Base-by-base conservation (phyloP, 2,797 vertebrate species). In the Girardinus metallicus region DNA sequence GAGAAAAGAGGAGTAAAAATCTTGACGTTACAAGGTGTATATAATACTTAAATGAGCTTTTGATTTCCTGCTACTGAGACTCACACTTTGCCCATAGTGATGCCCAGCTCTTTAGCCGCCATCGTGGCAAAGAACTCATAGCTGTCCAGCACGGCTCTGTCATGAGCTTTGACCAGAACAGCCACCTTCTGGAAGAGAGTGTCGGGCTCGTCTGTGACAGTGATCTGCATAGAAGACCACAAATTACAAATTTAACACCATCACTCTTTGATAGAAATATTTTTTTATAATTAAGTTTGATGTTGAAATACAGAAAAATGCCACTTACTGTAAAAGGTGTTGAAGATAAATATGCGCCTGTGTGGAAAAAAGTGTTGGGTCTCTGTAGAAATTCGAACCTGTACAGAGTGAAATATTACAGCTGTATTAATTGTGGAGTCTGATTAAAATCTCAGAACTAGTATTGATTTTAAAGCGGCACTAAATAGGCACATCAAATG, bases 81-180 rank as follows among this genome's bases (percentile, higher is more conserved):
- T 97, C 93, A 99, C 99, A 98, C 95, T 94, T 95, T 96, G 86
- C 93, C 93, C 83, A 99, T 26, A 71, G 87, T 95, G 80, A 99
- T 92, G 46, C 96, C 97, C 80, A 99, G 96, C 91, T 98, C 97
- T 86, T 97, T 93, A 51, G 99, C 99, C 79, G 98, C 96, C 92
- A 97, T 94, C 47, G 96, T 94, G 3, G 95, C 96, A 72, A 99
- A 99, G 80, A 96, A 97, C 84, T 99, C 97, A 1, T 98, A 99
- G 91, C 99, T 99, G 93, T 99, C 96, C 94, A 99, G 89, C 36
- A 99, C 98, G 1, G 97, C 89, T 80, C 83, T 95, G 92, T 99
- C 98, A 0, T 99, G 98, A 84, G 97, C 95, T 95, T 99, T 99
- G 77, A 98, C 97, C 92, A 97, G 87, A 87, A 99, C 89, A 0